phyloP scores from a whole-genome alignment of 2,888 invertebrate genomes.

The Nomada fucata region DNA sequence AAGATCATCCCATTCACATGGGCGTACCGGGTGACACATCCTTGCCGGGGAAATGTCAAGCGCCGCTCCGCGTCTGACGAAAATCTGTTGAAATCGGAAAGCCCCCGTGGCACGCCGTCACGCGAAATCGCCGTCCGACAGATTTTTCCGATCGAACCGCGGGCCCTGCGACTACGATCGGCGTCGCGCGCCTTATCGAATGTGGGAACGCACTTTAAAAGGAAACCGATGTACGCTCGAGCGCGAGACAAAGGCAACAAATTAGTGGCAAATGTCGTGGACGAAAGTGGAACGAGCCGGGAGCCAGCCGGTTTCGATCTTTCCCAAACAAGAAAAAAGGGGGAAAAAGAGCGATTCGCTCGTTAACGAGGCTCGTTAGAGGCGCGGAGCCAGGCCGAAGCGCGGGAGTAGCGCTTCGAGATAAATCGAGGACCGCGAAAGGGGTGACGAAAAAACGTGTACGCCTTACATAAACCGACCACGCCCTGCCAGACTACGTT shows the following conservation, averaged over 20 bases:
- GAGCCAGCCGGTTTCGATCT: constrained; percentile 38
- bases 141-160: not conserved
- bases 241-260: constrained; percentile 27
- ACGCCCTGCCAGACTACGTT: constrained; percentile 78
- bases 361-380: constrained; percentile 55
- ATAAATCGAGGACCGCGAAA: constrained; percentile 69
- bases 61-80: not conserved
- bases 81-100: not conserved
- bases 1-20: constrained; percentile 69
- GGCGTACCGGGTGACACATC: constrained; percentile 35
- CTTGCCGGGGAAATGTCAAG: constrained; percentile 43
- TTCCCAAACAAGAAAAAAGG: constrained; percentile 34
- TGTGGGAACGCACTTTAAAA: constrained; percentile 26
- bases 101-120: too few relatives aligned
- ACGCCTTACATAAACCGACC: constrained; percentile 83
- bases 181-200: constrained; percentile 20
- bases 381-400: constrained; percentile 26
- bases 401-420: constrained; percentile 56
- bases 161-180: not conserved
- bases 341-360: constrained; percentile 41
- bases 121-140: not conserved
- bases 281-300: constrained; percentile 40
- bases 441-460: constrained; percentile 81
- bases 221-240: constrained; percentile 14
- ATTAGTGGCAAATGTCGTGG: constrained; percentile 42